Evolutionary conservation across 30 jellyfish, hydroid and myxozoan species (phyloP).

Genomic region (Hydractinia symbiolongicarpus): DNA sequence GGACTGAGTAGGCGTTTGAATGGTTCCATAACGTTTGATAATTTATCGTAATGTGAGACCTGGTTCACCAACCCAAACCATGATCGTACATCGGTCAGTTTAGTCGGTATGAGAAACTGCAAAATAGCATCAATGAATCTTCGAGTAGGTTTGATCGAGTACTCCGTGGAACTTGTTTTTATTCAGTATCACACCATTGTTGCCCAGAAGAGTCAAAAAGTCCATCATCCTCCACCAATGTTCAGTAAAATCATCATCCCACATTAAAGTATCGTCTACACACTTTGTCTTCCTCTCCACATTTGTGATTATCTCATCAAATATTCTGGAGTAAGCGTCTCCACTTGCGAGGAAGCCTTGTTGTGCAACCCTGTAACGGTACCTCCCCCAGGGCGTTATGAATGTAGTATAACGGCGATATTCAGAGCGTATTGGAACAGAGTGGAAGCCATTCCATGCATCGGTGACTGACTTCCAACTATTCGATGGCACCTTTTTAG

Average conservation of each 20-base stretch:
- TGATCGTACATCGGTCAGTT: too few relatives aligned
- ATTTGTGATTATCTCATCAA: not conserved
- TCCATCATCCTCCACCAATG: not conserved
- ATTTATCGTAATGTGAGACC: too few relatives aligned
- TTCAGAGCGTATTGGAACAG: not conserved
- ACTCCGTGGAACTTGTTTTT: not conserved
- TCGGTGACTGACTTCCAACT: slow-evolving; percentile 5
- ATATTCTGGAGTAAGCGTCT: not conserved
- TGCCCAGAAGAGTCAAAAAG: not conserved
- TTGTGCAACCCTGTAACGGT: not conserved
- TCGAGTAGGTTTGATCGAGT: too few relatives aligned
- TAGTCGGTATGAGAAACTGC: too few relatives aligned
- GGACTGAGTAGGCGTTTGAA: too few relatives aligned
- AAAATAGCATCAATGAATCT: too few relatives aligned
- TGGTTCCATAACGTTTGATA: too few relatives aligned
- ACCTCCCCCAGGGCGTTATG: not conserved
- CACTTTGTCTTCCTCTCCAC: not conserved
- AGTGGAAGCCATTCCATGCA: slow-evolving; percentile 10
- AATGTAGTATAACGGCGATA: not conserved
- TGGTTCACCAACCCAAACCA: too few relatives aligned
- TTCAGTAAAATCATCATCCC: not conserved
- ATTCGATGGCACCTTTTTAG: not conserved
- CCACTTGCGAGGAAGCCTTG: not conserved
- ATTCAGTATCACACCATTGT: not conserved
- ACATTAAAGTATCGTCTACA: slow-evolving; percentile 5